A percentile compares a stretch with the other conserved stretches of the same genome.
Conservation (phyloP, 2,888 invertebrate genomes). For the Zaprionus obscuricornis region DNA sequence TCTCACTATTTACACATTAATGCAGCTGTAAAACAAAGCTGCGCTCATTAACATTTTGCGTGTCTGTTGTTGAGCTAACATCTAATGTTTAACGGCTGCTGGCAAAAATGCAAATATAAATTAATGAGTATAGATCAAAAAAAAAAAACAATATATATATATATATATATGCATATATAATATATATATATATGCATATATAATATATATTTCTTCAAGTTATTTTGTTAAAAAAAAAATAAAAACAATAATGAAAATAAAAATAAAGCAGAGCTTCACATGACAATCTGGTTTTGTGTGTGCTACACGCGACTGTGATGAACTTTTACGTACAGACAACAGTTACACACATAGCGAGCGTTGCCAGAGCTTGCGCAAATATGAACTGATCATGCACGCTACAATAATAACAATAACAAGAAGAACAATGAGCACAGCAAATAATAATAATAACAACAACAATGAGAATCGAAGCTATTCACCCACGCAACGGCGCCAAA, state of each 20-base stretch:
- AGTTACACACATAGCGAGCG: constrained; percentile 21
- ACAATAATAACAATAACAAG: no score
- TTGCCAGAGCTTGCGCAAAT: constrained; percentile 43
- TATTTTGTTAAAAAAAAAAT: no score
- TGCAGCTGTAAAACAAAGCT: constrained; percentile 21
- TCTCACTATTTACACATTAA: not conserved
- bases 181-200: no score
- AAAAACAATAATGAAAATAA: not conserved
- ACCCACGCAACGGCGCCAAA: constrained; percentile 70
- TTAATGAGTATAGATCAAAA: constrained; percentile 29
- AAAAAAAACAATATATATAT: constrained; percentile 7
- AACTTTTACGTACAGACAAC: constrained; percentile 25
- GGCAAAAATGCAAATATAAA: constrained; percentile 35
- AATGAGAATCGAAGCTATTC: constrained; percentile 6
- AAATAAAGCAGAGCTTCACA: constrained; percentile 60
- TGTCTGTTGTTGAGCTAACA: no score
- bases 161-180: no score
- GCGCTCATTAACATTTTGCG: constrained; percentile 2
- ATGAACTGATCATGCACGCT: constrained; percentile 11
- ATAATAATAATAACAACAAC: constrained; percentile 32
- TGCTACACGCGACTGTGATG: constrained; percentile 49
- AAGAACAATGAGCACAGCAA: constrained; percentile 12
- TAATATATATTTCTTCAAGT: no score
- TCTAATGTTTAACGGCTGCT: no score
- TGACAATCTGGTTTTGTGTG: constrained; percentile 64